Conservation (phyloP, 1,140 invertebrate species). For the Sycophaga agraensis region DNA sequence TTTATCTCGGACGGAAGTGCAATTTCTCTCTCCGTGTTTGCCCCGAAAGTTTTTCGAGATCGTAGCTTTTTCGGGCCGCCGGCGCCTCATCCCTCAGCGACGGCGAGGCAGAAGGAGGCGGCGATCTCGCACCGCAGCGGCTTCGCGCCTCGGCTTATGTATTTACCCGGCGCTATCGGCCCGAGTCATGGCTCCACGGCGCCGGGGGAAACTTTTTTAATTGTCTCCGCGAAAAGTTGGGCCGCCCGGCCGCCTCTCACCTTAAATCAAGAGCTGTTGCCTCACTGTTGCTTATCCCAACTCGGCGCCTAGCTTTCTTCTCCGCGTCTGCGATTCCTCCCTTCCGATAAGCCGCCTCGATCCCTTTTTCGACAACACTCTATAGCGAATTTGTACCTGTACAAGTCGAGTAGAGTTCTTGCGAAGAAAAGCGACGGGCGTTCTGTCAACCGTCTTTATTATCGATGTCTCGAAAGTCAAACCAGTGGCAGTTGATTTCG, state of each 20-base stretch:
- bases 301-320: too few species aligned
- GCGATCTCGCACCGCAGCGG: background rate
- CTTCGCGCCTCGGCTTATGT: constrained; percentile 6
- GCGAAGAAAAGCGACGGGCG: too few species aligned
- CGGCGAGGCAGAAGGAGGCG: background rate
- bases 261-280: constrained; percentile 12
- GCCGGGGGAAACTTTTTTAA: constrained; percentile 19
- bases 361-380: too few species aligned
- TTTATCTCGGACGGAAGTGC: constrained; percentile 2
- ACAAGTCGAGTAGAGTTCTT: too few species aligned
- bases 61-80: constrained; percentile 1
- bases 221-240: constrained; percentile 14
- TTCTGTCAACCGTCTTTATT: too few species aligned
- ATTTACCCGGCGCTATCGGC: constrained; percentile 8
- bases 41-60: constrained; percentile 13
- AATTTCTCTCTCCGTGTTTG: background rate
- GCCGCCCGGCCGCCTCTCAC: background rate
- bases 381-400: too few species aligned
- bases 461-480: too few species aligned
- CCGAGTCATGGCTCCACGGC: background rate
- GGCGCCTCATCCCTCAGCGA: background rate
- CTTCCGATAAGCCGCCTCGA: background rate
- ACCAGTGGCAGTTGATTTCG: too few species aligned
- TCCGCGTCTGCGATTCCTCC: too few species aligned
- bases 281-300: too few species aligned